Evolutionary conservation across 2,888 invertebrate species (phyloP), one percentile per base, ranked within the genome.

Genomic region (Erebia palarica): DNA sequence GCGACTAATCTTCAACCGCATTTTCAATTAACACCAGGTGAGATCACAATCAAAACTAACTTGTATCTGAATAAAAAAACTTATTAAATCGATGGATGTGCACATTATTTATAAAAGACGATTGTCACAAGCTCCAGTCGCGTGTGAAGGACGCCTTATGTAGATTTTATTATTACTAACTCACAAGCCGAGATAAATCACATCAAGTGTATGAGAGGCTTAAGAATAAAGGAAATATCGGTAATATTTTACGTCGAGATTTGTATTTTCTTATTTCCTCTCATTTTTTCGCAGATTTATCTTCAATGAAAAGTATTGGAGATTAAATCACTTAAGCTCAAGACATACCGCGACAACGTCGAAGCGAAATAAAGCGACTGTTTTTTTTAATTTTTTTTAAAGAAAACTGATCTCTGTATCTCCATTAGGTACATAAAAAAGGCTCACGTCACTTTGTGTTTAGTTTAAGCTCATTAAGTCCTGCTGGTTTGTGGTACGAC

Each of bases 91-190:
- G 55, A 65, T 73, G 68, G 78, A 77, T 82, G 82, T 84, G 84
- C 82, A 84, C 85, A 85, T 86, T 79, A 85, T 84, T 80, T 77
- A 84, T 85, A 84, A 85, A 84, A 84, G 81, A 68, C 73, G 71
- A 76, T 74, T 71, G 70, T 67, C 70, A 64, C 71, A 68, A 51
- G 55, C 74, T 21, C 76, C 74, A 73, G 77, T 75, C 74, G 72
- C 69, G 61, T 70, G 66, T 68, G 65, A 57, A 64, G 66, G 65
- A 58, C 59, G 69, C 73, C 68, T 72, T 70, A 74, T 65, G 69
- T 65, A 68, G 69, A 75, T 73, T 72, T 53, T 65, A 42, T 49
- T 51, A 59, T 36, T 36, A 13, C 58, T 67, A 67, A 67, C 59
- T 49, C 59, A 21, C 44, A 27, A n/a, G 57, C 42, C 3, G 42